Evolutionary conservation across 2,113 vertebrate genomes (phyloP).

Genomic region (Oreochromis niloticus): DNA sequence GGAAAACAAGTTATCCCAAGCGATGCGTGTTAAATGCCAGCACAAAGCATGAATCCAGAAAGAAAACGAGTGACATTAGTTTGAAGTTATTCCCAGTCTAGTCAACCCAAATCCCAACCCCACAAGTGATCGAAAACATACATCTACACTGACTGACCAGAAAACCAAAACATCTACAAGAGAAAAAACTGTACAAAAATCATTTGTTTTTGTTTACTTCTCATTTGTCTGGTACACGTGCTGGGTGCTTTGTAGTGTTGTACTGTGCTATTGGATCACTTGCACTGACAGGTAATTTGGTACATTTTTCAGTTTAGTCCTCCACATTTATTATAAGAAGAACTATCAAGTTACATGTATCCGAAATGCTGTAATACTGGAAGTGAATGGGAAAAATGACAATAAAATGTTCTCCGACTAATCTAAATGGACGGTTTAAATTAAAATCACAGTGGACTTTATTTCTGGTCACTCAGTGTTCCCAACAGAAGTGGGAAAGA

Average conservation of each 20-base stretch:
- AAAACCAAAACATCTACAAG: constrained; percentile 12
- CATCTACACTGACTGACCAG: constrained; percentile 53
- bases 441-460: background rate
- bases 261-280: background rate
- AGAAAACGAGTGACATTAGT: constrained; percentile 22
- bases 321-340: background rate
- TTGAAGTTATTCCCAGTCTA: background rate
- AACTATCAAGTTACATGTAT: background rate
- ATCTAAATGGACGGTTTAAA: background rate
- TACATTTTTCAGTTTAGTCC: background rate
- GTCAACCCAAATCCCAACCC: background rate
- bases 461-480: constrained; percentile 61
- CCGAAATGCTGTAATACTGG: background rate
- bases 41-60: constrained; percentile 22
- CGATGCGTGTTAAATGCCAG: constrained; percentile 38
- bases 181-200: background rate
- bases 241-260: background rate
- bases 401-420: background rate
- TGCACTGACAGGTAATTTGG: background rate
- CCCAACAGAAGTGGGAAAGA: background rate
- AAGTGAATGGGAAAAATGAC: background rate
- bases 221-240: background rate
- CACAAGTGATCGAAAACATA: background rate
- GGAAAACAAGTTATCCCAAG: constrained; percentile 14
- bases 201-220: background rate